Conservation (phyloP, 2,797 vertebrate species). For the Lacerta bilineata region DNA sequence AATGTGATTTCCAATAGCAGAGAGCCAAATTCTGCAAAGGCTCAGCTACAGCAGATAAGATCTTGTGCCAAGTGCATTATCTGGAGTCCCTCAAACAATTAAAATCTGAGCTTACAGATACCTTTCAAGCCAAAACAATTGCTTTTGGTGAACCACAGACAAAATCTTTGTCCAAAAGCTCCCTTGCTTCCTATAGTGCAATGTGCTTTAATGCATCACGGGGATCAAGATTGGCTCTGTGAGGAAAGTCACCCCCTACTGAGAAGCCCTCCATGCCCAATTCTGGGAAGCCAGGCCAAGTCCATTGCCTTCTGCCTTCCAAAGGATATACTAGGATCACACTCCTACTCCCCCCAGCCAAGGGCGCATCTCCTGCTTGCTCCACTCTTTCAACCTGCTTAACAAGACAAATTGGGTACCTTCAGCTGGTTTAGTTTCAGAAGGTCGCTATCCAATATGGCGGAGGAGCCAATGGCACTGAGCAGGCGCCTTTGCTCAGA, state of each 20-base stretch:
- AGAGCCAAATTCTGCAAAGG: background rate
- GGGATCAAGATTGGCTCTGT: background rate
- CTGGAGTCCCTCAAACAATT: background rate
- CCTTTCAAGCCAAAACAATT: background rate
- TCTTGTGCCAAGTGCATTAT: background rate
- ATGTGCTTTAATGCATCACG: background rate
- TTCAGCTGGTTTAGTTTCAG: constrained; percentile 95
- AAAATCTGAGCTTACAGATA: background rate
- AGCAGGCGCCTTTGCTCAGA: constrained; percentile 93
- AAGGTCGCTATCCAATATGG: constrained; percentile 91
- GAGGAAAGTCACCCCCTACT: background rate
- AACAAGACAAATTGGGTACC: constrained; percentile 73
- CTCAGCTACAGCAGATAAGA: background rate
- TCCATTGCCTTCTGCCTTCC: background rate
- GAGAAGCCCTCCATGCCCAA: background rate
- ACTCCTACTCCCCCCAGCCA: no score
- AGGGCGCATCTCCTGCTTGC: background rate
- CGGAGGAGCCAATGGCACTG: constrained; percentile 89
- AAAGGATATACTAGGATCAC: background rate
- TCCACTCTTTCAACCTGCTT: background rate
- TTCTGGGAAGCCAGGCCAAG: background rate
- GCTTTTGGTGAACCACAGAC: background rate
- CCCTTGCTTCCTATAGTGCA: no score
- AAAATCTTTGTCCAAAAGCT: background rate
- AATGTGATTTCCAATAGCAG: background rate